Base-by-base conservation (phyloP, 2,113 vertebrate species). In the Syngnathus typhle region DNA sequence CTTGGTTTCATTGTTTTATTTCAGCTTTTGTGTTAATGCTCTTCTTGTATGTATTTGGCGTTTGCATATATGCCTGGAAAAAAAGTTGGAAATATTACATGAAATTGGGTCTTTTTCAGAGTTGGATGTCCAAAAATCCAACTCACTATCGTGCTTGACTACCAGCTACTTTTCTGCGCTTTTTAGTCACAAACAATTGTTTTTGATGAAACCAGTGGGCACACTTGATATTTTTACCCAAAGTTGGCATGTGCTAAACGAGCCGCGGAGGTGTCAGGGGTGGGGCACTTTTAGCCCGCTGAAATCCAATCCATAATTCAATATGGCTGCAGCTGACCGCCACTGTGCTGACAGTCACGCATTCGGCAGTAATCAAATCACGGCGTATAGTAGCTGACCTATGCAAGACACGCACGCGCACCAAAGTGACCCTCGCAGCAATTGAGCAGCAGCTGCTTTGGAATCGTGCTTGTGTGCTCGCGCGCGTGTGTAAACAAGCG, bases 391-490 rank as follows among this genome's bases (percentile, higher is more conserved):
- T 76, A 49, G 67, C 36, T 64, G 44, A 68, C 56, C 74, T 77
- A 83, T 41, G 73, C 64, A 37, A 65, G 38, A 54, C 65, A n/a
- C 56, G 41, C 64, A 54, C 43, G 56, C 58, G 62, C 56, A 67
- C 47, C 61, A 43, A 43, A 64, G 49, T 67, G 70, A 76, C 23
- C 36, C 27, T 39, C 65, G 58, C 55, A 37, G 41, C 5, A 41
- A 52, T 67, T 86, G 76, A 81, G 78, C 69, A 73, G 73, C 85
- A 84, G 85, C 79, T 83, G 79, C 63, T 77, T 15, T 1, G 54
- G 43, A 8, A 41, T 60, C 44, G 18, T 66, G 54, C 70, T 21
- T 52, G 6, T 49, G 47, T 19, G 16, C 5, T 5, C 5, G 13
- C 1, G 16, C 15, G 6, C 6, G 44, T 16, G 44, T 6, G 15